phyloP scores from a whole-genome alignment of 2,888 invertebrate genomes.

The Pristionchus fissidentatus region DNA sequence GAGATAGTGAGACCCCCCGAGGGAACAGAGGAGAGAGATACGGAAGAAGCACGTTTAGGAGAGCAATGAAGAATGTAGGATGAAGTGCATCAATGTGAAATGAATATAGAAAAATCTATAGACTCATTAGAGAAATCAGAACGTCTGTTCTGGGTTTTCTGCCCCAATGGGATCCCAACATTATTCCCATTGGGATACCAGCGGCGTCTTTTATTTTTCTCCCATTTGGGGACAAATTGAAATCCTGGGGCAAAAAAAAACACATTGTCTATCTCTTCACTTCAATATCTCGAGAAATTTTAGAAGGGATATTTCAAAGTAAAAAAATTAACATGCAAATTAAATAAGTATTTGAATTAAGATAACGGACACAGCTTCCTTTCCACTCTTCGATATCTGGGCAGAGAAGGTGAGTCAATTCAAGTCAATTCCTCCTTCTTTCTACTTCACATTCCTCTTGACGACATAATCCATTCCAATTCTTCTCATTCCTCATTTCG shows the following conservation, averaged over 20 bases:
- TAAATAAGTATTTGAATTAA: constrained; percentile 13
- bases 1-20: background rate
- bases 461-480: background rate
- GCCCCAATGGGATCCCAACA: too few relatives aligned
- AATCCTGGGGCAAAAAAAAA: too few relatives aligned
- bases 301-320: background rate
- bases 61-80: background rate
- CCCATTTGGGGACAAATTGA: too few relatives aligned
- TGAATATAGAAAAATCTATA: background rate
- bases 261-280: too few relatives aligned
- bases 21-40: background rate
- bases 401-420: constrained; percentile 42
- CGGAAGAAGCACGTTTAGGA: background rate
- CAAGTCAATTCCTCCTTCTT: background rate
- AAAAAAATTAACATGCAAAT: too few relatives aligned
- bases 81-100: background rate
- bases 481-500: background rate
- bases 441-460: constrained; percentile 11
- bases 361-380: constrained; percentile 42
- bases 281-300: background rate
- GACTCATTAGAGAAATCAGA: too few relatives aligned
- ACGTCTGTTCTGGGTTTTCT: too few relatives aligned
- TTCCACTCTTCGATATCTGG: constrained; percentile 48
- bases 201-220: too few relatives aligned
- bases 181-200: too few relatives aligned